Percentiles rank a stretch among this genome's conserved stretches.
Conservation (phyloP, 2,113 vertebrate genomes). For the Neolamprologus brichardi region DNA sequence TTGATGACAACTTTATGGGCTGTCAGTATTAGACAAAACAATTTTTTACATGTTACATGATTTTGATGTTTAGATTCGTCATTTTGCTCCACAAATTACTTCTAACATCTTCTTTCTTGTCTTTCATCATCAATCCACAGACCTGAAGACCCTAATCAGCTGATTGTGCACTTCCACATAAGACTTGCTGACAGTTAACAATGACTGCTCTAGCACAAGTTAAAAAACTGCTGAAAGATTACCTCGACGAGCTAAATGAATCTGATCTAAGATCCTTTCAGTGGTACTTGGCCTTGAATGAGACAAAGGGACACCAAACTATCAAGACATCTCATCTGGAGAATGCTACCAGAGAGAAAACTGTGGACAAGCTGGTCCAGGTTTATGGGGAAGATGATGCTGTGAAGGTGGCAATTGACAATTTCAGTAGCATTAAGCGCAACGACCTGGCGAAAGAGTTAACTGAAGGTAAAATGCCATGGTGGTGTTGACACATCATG, state of each 20-base stretch:
- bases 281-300: background rate
- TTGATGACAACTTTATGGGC: rapidly evolving
- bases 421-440: background rate
- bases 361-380: background rate
- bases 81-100: background rate
- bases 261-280: rapidly evolving
- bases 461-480: background rate
- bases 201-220: background rate
- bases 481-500: rapidly evolving
- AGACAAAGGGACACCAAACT: no score
- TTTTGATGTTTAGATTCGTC: rapidly evolving
- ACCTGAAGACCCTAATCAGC: rapidly evolving
- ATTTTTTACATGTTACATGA: rapidly evolving
- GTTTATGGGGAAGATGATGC: background rate
- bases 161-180: background rate
- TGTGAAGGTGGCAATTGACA: rapidly evolving
- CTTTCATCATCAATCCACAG: background rate
- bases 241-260: rapidly evolving
- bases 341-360: background rate
- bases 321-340: background rate
- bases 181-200: background rate
- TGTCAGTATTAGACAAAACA: rapidly evolving
- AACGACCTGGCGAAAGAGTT: rapidly evolving
- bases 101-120: background rate
- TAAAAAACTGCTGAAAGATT: background rate